Conservation (phyloP, 2,113 vertebrate genomes). For the Nematolebias whitei region DNA sequence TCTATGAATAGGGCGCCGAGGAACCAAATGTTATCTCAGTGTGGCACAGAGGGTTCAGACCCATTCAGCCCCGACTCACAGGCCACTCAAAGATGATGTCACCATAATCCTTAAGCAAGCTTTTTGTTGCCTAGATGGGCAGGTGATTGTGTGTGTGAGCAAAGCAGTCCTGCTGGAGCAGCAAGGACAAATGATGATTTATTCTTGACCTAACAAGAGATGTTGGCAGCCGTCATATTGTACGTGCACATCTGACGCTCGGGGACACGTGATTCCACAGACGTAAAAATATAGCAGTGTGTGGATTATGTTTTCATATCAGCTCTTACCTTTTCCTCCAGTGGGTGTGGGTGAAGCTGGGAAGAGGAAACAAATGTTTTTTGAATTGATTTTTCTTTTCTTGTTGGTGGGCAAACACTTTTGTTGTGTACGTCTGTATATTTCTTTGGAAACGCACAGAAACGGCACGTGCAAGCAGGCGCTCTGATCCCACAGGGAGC, state of each 20-base stretch:
- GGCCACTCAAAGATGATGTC: conserved; percentile 84
- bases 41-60: conserved; percentile 83
- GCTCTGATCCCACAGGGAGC: conserved; percentile 56
- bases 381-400: conserved; percentile 33
- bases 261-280: conserved; percentile 68
- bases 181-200: conserved; percentile 77
- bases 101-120: conserved; percentile 83
- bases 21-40: conserved; percentile 85
- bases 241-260: conserved; percentile 68
- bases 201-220: conserved; percentile 74
- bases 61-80: conserved; percentile 81
- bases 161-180: conserved; percentile 74
- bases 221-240: conserved; percentile 75
- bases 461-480: conserved; percentile 37
- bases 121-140: conserved; percentile 80
- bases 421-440: conserved; percentile 1
- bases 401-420: conserved; percentile 30
- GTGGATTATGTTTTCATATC: conserved; percentile 68
- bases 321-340: conserved; percentile 39
- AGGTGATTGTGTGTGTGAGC: conserved; percentile 80
- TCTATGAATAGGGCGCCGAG: conserved; percentile 83
- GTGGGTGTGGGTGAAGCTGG: conserved; percentile 42
- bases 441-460: conserved; percentile 15
- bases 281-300: conserved; percentile 56
- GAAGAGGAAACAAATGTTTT: conserved; percentile 37